Base-by-base conservation (phyloP, 2,888 invertebrate species). In the Eulithis prunata region DNA sequence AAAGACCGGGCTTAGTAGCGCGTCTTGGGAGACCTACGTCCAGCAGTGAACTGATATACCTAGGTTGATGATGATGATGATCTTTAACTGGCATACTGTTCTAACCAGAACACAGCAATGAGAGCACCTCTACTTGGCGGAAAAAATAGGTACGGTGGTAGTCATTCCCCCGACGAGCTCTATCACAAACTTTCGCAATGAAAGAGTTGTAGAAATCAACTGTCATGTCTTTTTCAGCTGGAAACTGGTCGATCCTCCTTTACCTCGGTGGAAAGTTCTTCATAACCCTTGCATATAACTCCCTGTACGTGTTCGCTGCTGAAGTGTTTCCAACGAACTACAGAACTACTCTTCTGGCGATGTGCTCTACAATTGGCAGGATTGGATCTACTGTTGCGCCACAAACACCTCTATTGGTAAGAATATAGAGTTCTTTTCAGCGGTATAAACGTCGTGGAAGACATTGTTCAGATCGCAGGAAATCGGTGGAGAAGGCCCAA, bases 271-370 rank as follows among this genome's bases (percentile, higher is more conserved):
- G 95, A 0, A 96, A 96, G 84, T 95, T 95, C 84, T 95, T 95
- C 78, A 95, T 95, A 57, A 95, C 95, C 0, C 90, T 94, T 51
- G 95, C 96, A 0, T 96, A 96, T 81, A 94, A 95, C 47, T 94
- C 95, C 0, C 80, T 95, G n/a, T 96, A 96, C 78, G 94, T 96
- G 38, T 94, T 95, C 75, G 95, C 95, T 0, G 94, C 95, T 11
- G 96, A 96, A 85, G 94, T 96, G 64, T 96, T 96, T 78, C 96
- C 96, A 0, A 96, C 96, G 0, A 94, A 94, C 73, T 91, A 95
- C 70, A 89, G 96, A 60, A 95, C 95, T 11, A 94, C 95, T 0
- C 79, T 95, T 57, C 87, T 96, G 72, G 95, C 95, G 0, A 92
- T 94, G 68, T 95, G 95, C 78, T 95, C 95, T n/a, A 96, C 95